phyloP scores from a whole-genome alignment of 2,113 vertebrate species.

The Anarhynchus alexandrinus region DNA sequence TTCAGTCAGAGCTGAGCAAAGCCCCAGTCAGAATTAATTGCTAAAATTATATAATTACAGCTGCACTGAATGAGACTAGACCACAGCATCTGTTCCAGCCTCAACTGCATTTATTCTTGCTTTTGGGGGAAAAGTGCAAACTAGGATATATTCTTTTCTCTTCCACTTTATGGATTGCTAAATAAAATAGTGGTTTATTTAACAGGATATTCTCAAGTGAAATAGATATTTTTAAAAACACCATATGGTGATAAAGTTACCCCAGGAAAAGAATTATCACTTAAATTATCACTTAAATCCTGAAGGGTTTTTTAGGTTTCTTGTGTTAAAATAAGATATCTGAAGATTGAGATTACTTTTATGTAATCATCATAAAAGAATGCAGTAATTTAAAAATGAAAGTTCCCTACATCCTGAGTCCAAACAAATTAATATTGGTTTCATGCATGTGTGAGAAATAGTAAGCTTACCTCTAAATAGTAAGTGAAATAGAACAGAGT shows the following conservation, averaged over 20 bases:
- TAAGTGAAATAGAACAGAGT: not conserved
- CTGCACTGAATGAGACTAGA: constrained; percentile 45
- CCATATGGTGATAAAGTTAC: not conserved
- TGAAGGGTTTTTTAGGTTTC: not conserved
- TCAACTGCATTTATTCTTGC: constrained; percentile 4
- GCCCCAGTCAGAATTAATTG: constrained; percentile 53
- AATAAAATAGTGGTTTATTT: not conserved
- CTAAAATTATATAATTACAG: constrained; percentile 49
- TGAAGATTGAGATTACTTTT: not conserved
- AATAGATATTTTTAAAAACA: not conserved
- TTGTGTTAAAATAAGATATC: not conserved
- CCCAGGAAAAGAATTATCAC: not conserved
- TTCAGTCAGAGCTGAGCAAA: constrained; percentile 2
- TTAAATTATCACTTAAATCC: not conserved
- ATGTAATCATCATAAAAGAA: not conserved
- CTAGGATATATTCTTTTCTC: not conserved
- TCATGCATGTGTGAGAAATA: not conserved
- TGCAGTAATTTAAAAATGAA: not conserved
- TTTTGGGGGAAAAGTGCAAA: not conserved
- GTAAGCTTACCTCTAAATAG: not conserved
- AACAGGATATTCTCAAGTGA: not conserved
- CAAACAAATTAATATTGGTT: not conserved
- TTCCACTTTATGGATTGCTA: not conserved
- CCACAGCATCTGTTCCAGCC: constrained; percentile 24
- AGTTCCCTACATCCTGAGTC: not conserved